Conservation (phyloP, 2,888 invertebrate species). For the Andrena hattorfiana region DNA sequence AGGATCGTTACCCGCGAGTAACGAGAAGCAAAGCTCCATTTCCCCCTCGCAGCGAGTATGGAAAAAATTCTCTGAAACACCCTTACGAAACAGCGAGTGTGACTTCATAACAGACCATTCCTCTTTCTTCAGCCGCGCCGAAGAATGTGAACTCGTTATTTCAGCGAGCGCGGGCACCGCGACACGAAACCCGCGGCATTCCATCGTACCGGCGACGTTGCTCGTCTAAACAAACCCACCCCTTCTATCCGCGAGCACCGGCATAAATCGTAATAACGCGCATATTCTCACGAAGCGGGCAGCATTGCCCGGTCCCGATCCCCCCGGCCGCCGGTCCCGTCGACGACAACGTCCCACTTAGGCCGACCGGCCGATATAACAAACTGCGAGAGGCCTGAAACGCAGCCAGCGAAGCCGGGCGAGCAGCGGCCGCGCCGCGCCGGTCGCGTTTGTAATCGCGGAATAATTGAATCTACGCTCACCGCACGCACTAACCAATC, state of each 20-base stretch:
- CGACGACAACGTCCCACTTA: conserved; percentile 60
- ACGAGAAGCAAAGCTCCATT: conserved; percentile 14
- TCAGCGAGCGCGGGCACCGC: conserved; percentile 20
- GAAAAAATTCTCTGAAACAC: conserved; percentile 14
- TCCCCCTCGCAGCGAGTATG: not conserved
- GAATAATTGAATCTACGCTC: conserved; percentile 83
- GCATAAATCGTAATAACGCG: conserved; percentile 38
- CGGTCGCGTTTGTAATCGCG: conserved; percentile 80
- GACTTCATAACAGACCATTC: conserved; percentile 54
- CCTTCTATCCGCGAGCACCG: not conserved
- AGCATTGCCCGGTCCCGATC: conserved; percentile 13
- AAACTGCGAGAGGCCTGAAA: conserved; percentile 54
- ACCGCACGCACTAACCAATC: conserved; percentile 45
- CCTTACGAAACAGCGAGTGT: conserved; percentile 47
- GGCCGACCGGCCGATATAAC: conserved; percentile 64
- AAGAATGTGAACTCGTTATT: conserved; percentile 60
- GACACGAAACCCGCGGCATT: conserved; percentile 34
- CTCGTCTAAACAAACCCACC: conserved; percentile 13
- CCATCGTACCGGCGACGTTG: conserved; percentile 17
- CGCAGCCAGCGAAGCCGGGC: conserved; percentile 48
- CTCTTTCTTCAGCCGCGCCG: conserved; percentile 40
- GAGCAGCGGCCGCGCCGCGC: conserved; percentile 55
- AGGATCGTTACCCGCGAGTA: conserved; percentile 27
- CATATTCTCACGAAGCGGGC: conserved; percentile 55
- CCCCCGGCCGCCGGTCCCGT: conserved; percentile 14